A percentile compares a stretch with the other conserved stretches of the same genome.
phyloP scores from a whole-genome alignment of 2,888 invertebrate genomes.

The Empis livida region DNA sequence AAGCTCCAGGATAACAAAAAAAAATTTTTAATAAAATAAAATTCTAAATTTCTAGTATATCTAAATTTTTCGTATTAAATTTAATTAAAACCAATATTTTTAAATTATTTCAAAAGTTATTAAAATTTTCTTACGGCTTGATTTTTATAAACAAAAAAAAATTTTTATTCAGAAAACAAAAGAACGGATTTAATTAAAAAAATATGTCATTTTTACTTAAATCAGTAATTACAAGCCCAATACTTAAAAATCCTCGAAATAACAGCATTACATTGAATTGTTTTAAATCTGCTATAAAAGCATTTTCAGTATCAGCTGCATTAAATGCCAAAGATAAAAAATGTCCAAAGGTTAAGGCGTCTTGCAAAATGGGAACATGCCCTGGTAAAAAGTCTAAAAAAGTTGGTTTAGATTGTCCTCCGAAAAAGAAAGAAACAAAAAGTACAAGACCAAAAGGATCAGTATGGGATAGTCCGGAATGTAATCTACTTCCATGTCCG shows the following conservation, averaged over 20 bases:
- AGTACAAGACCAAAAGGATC: conserved; percentile 5
- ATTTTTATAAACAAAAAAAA: too few species aligned
- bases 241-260: not conserved
- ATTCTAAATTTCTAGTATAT: too few species aligned
- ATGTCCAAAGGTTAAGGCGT: not conserved
- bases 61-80: too few species aligned
- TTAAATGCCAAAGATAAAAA: not conserved
- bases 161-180: too few species aligned
- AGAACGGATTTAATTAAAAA: too few species aligned
- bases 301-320: too few species aligned
- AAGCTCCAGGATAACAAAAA: too few species aligned
- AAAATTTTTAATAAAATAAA: too few species aligned
- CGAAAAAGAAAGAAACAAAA: not conserved
- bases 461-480: conserved; percentile 14
- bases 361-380: not conserved
- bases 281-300: not conserved
- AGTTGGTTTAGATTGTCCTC: conserved; percentile 14
- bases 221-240: not conserved
- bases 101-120: too few species aligned
- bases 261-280: not conserved
- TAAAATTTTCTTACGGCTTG: too few species aligned
- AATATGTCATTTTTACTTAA: too few species aligned
- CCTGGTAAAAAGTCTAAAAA: conserved; percentile 8
- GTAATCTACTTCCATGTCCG: conserved; percentile 14
- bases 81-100: too few species aligned